These are phyloP conservation scores for Trinectes maculatus DNA, from an alignment of 2,113 vertebrate genomes.

Conservation along the genomic window DNA sequence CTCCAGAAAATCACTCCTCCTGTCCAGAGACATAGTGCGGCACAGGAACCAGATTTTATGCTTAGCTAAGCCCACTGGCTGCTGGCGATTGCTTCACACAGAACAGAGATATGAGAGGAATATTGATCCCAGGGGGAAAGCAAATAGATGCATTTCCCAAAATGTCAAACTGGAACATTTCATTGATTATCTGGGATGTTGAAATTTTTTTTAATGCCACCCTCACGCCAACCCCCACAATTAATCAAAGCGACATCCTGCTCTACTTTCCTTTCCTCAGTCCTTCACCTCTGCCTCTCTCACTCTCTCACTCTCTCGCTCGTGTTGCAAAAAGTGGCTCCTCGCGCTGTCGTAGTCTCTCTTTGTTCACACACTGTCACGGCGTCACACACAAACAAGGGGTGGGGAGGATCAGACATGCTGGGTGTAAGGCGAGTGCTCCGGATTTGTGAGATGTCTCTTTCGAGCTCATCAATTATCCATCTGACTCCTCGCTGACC, in stretches of 20 bases:
- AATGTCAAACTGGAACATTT: background rate
- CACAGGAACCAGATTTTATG: background rate
- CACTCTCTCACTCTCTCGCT: background rate
- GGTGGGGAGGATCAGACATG: background rate
- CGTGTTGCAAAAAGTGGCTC: constrained; percentile 4
- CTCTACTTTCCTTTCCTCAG: constrained; percentile 8
- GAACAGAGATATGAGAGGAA: background rate
- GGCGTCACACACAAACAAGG: constrained; percentile 12
- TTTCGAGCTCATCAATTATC: constrained; percentile 75
- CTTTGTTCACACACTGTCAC: constrained; percentile 7
- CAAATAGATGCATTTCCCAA: background rate
- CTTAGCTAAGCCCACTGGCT: background rate
- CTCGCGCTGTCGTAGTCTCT: constrained; percentile 21
- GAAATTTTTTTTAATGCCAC: background rate
- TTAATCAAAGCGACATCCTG: constrained; percentile 6
- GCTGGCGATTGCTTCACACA: background rate
- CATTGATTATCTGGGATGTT: background rate
- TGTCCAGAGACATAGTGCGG: background rate
- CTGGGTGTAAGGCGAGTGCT: constrained; percentile 34
- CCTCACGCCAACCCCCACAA: background rate
- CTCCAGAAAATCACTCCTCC: background rate
- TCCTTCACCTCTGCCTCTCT: background rate
- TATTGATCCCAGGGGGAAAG: no score
- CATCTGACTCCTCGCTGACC: constrained; percentile 69
- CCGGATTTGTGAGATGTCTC: constrained; percentile 50